Evolutionary conservation across 30 jellyfish, hydroid and myxozoan genomes (phyloP).

Genomic region (Turritopsis rubra): DNA sequence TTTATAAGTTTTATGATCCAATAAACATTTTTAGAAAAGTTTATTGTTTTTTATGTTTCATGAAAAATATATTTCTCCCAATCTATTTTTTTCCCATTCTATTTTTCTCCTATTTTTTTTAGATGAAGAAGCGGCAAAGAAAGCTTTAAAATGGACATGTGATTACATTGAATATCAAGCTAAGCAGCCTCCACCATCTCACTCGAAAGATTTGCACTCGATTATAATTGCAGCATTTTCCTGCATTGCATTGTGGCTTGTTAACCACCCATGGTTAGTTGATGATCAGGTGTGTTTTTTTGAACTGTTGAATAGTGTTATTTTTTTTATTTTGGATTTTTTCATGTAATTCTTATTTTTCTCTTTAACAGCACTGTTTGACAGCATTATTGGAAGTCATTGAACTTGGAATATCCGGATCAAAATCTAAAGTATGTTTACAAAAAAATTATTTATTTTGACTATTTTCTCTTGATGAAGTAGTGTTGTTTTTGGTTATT

Average conservation of each 20-base stretch:
- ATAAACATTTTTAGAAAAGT: no score
- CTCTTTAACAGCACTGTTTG: constrained; percentile 64
- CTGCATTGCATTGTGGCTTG: constrained; percentile 77
- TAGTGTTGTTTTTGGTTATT: not conserved
- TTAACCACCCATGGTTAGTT: constrained; percentile 90
- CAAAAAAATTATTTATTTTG: no score
- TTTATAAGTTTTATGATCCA: no score
- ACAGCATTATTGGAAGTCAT: constrained; percentile 86
- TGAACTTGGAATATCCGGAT: constrained; percentile 93
- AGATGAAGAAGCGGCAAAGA: constrained; percentile 68
- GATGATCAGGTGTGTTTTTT: constrained; percentile 68
- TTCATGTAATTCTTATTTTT: not conserved
- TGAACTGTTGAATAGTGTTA: not conserved
- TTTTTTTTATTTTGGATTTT: not conserved
- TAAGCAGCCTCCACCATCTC: constrained; percentile 89
- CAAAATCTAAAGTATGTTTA: constrained; percentile 78
- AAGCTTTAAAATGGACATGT: constrained; percentile 81
- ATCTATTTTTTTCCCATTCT: no score
- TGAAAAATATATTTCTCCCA: no score
- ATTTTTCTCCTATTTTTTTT: no score
- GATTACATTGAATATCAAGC: constrained; percentile 89
- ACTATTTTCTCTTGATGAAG: not conserved
- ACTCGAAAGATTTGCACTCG: constrained; percentile 88
- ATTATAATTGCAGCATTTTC: constrained; percentile 87
- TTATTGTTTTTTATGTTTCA: no score